Evolutionary conservation across 2,113 vertebrate species (phyloP).

Genomic region (Lutjanus erythropterus): DNA sequence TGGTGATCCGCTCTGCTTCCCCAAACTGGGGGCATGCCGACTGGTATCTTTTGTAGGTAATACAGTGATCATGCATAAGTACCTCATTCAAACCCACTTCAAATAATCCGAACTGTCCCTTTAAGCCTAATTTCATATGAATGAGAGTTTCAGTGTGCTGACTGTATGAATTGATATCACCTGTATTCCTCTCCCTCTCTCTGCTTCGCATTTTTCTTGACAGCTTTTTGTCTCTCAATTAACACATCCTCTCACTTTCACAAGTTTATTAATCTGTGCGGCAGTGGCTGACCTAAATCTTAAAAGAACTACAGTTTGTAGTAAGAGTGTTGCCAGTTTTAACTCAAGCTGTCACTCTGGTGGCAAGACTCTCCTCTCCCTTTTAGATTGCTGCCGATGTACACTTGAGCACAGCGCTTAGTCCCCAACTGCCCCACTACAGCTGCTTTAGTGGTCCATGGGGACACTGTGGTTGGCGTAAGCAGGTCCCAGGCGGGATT

Average conservation of each 20-base stretch:
- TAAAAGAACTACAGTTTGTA: background rate
- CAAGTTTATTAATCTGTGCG: background rate
- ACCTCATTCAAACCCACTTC: too few species aligned
- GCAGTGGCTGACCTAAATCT: slow-evolving; percentile 2
- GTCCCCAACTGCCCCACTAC: slow-evolving; percentile 11
- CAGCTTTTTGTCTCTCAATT: background rate
- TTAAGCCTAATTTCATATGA: slow-evolving; percentile 37
- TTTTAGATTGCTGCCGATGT: background rate
- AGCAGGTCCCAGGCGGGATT: slow-evolving; percentile 48
- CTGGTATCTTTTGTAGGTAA: too few species aligned
- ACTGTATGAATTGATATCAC: background rate
- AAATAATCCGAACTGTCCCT: too few species aligned
- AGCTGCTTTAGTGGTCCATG: slow-evolving; percentile 30
- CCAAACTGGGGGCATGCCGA: too few species aligned
- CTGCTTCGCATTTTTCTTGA: background rate
- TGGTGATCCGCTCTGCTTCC: too few species aligned
- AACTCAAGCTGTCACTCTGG: background rate
- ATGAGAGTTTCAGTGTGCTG: slow-evolving; percentile 7
- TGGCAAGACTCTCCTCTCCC: background rate
- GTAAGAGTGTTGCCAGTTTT: background rate
- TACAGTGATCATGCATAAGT: too few species aligned
- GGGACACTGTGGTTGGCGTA: slow-evolving; percentile 13
- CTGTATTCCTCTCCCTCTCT: background rate
- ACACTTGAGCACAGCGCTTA: slow-evolving; percentile 5
- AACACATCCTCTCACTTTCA: background rate